phyloP scores from a whole-genome alignment of 1,140 invertebrate species.

The Apis cerana region DNA sequence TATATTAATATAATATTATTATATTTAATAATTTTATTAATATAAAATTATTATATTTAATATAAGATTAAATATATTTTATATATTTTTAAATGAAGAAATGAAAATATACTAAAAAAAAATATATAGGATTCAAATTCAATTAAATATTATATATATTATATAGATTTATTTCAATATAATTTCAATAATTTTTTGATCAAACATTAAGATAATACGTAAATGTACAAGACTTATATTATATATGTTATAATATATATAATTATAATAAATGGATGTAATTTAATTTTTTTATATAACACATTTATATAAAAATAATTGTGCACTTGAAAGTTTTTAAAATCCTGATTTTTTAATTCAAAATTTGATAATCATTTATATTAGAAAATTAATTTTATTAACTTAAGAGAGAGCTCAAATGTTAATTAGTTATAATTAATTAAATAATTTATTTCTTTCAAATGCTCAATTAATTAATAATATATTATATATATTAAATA shows the following conservation, averaged over 20 bases:
- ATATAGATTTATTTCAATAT: conserved; percentile 71
- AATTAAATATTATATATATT: conserved; percentile 12
- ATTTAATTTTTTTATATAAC: conserved; percentile 62
- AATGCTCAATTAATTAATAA: conserved; percentile 49
- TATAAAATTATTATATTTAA: neutral
- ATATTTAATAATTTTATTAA: too few relatives aligned
- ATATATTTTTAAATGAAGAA: neutral
- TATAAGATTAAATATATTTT: neutral
- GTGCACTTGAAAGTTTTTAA: conserved; percentile 70
- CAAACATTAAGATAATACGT: conserved; percentile 76
- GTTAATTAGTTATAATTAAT: conserved; percentile 2
- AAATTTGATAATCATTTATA: conserved; percentile 6
- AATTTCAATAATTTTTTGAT: conserved; percentile 72
- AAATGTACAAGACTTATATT: conserved; percentile 75
- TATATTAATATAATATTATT: too few relatives aligned
- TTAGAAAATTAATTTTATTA: conserved; percentile 14
- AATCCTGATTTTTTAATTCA: conserved; percentile 48
- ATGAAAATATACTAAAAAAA: neutral
- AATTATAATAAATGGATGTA: conserved; percentile 70
- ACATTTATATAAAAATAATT: conserved; percentile 61
- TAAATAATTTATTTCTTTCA: conserved; percentile 60
- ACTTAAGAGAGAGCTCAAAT: neutral
- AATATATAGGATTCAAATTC: neutral
- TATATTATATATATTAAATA: conserved; percentile 24
- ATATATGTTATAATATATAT: conserved; percentile 27